Evolutionary conservation across 2,797 vertebrate species (phyloP).

Genomic region (Anguilla megastoma): DNA sequence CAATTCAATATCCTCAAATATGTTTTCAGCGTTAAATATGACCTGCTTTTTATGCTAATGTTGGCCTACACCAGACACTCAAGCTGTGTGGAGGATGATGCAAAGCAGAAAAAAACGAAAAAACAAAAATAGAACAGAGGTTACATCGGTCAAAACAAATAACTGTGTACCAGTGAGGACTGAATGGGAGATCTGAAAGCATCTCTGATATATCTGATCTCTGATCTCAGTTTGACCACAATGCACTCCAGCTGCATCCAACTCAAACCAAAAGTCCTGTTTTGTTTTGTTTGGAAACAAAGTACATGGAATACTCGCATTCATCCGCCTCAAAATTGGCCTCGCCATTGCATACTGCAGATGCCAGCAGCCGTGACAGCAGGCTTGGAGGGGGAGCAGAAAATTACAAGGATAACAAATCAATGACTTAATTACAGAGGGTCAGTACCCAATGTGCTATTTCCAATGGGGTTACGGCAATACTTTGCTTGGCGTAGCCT

Average conservation of each 20-base stretch:
- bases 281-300: slow-evolving; percentile 57
- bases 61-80: background rate
- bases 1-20: background rate
- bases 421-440: background rate
- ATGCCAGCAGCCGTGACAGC: background rate
- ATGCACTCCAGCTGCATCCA: slow-evolving; percentile 58
- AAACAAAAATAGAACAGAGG: slow-evolving; percentile 34
- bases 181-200: slow-evolving; percentile 17
- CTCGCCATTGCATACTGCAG: background rate
- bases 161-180: slow-evolving; percentile 16
- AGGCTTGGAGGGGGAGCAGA: background rate
- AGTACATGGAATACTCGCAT: background rate
- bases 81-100: background rate
- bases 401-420: background rate
- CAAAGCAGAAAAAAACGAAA: background rate
- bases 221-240: slow-evolving; percentile 57
- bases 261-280: slow-evolving; percentile 72
- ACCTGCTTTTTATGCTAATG: background rate
- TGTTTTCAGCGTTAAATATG: background rate
- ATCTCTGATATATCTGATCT: slow-evolving; percentile 34
- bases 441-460: background rate
- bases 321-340: too few species aligned
- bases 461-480: background rate
- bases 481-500: background rate
- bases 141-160: slow-evolving; percentile 26